Evolutionary conservation across 2,888 invertebrate species (phyloP), one percentile per base, ranked within the genome.

Genomic region (Danaus chrysippus): DNA sequence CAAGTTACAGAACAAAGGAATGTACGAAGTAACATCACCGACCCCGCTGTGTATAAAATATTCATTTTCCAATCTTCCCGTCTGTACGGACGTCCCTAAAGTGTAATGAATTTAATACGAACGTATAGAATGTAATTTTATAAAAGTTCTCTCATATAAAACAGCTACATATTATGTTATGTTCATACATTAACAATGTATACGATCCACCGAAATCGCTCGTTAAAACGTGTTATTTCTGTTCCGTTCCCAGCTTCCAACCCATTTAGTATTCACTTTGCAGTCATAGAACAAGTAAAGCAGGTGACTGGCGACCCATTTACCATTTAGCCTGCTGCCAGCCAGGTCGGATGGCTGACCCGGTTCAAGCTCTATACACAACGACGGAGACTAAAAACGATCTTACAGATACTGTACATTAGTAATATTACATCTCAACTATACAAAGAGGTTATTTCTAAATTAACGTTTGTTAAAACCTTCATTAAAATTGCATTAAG

Each of bases 221-320:
- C 46, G n/a, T 46, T 46, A 10, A 46, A 13, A 46, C 15, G 13
- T 46, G 10, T 49, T 49, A 49, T 17, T 10, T 17, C 15, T 10
- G 49, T 49, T 17, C 17, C 17, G 11, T 17, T 49, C 17, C 17
- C 17, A 6, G 8, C 49, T 49, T 9, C 49, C 15, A 17, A 49
- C 23, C 23, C 49, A 49, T 49, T 17, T 11, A 49, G 49, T 49
- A 49, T 49, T 17, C 49, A 17, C 49, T 49, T 17, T 17, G 10
- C 49, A 17, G 17, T 10, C 17, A 15, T 11, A 17, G 49, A 10
- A 49, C 49, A 62, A 58, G 61, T 63, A 60, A 55, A 59, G 62
- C 67, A 68, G 68, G 68, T 67, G 67, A 65, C 61, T 56, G 61
- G 62, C 62, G 68, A 64, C 68, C 68, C 56, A 64, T 62, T 67